A percentile compares a stretch with the other conserved stretches of the same genome.
Conservation (phyloP, 1,140 invertebrate genomes). For the Ooceraea biroi region DNA sequence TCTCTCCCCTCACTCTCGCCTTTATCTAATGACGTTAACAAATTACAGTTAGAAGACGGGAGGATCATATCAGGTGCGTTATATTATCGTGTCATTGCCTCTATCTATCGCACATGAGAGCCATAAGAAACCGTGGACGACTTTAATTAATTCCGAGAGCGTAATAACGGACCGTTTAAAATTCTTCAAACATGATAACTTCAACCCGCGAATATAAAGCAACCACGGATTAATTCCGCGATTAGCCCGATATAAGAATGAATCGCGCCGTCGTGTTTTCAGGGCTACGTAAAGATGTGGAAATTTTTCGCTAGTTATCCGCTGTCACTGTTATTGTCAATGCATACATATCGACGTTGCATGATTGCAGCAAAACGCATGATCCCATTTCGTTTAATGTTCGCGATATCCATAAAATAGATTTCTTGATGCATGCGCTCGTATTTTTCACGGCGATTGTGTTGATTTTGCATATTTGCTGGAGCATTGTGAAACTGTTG, state of each 20-base stretch:
- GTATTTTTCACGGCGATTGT: conserved; percentile 21
- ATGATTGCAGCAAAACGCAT: neutral
- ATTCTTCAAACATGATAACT: conserved; percentile 30
- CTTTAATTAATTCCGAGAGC: conserved; percentile 51
- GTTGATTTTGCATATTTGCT: conserved; percentile 7
- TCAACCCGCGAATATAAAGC: conserved; percentile 11
- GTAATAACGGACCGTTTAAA: conserved; percentile 33
- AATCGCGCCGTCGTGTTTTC: neutral
- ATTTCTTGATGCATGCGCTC: conserved; percentile 7
- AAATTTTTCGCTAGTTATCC: conserved; percentile 19
- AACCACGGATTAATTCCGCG: neutral
- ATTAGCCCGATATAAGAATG: conserved; percentile 4
- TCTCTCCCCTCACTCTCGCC: neutral
- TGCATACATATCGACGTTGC: neutral
- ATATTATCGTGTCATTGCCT: conserved; percentile 6
- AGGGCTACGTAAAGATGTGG: neutral
- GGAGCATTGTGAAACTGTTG: conserved; percentile 7
- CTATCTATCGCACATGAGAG: conserved; percentile 11
- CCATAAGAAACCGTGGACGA: conserved; percentile 7
- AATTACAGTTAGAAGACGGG: neutral
- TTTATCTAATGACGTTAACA: neutral
- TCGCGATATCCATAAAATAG: neutral
- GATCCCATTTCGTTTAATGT: neutral
- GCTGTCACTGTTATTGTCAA: neutral
- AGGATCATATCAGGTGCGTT: neutral